Evolutionary conservation across 2,888 invertebrate species (phyloP).

Genomic region (Nymphalis polychloros): DNA sequence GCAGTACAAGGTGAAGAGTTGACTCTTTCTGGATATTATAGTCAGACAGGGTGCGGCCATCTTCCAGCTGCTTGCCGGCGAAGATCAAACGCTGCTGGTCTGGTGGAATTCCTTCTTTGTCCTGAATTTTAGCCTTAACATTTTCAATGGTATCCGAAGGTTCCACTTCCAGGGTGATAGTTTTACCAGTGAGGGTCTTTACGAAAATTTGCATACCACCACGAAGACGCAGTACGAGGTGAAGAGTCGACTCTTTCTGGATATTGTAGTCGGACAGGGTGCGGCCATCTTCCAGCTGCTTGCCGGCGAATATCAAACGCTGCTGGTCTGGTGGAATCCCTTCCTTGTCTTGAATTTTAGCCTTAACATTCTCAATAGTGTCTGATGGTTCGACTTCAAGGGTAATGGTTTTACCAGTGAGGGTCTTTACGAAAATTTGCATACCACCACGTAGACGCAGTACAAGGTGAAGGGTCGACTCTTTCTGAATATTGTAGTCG

Average conservation of each 20-base stretch:
- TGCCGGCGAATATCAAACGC: constrained; percentile 66
- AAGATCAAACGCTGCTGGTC: constrained; percentile 58
- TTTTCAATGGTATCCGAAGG: constrained; percentile 56
- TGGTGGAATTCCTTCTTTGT: constrained; percentile 58
- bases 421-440: constrained; percentile 63
- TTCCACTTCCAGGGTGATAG: constrained; percentile 54
- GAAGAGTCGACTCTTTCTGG: constrained; percentile 67
- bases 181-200: constrained; percentile 56
- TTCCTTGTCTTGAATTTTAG: constrained; percentile 68
- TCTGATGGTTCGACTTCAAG: constrained; percentile 65
- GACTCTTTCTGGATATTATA: constrained; percentile 55
- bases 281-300: constrained; percentile 67
- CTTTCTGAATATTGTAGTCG: constrained; percentile 40
- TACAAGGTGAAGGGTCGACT: constrained; percentile 36
- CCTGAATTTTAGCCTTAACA: constrained; percentile 58
- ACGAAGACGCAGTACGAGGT: constrained; percentile 60
- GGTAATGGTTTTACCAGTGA: constrained; percentile 61
- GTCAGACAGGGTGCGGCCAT: constrained; percentile 56
- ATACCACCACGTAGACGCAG: constrained; percentile 48
- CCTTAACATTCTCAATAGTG: constrained; percentile 69
- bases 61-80: constrained; percentile 56
- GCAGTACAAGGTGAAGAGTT: constrained; percentile 46
- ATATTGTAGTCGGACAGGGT: constrained; percentile 69
- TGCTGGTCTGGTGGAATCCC: constrained; percentile 69
- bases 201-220: constrained; percentile 57